phyloP scores from a whole-genome alignment of 1,140 invertebrate genomes.

The Drosophila chauvacae region DNA sequence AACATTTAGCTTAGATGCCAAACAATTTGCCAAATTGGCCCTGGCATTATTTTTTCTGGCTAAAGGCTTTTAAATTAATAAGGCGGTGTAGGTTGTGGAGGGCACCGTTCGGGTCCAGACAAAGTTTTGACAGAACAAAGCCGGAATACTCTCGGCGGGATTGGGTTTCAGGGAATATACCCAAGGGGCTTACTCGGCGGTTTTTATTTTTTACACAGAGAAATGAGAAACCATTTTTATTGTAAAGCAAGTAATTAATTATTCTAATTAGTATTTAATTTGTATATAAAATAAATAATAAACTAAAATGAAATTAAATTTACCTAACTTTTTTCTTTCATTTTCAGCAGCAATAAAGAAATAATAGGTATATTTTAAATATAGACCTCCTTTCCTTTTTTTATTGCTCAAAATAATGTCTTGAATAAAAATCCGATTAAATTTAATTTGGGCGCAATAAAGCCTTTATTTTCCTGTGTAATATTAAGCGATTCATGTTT shows the following conservation, averaged over 20 bases:
- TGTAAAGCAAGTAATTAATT: not conserved
- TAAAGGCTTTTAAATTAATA: conserved; percentile 67
- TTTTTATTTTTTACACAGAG: not conserved
- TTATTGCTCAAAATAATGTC: not conserved
- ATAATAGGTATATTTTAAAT: not conserved
- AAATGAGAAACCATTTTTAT: not conserved
- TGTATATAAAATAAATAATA: not conserved
- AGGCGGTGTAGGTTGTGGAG: conserved; percentile 9
- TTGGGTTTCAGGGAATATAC: not conserved
- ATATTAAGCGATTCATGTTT: conserved; percentile 12
- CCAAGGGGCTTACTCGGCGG: not conserved
- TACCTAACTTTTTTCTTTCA: no score
- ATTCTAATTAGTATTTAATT: no score
- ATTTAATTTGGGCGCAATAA: conserved; percentile 1
- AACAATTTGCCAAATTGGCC: conserved; percentile 75
- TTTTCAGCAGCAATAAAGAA: no score
- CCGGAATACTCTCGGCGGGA: conserved; percentile 30
- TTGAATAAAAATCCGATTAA: not conserved
- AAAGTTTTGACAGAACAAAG: conserved; percentile 37
- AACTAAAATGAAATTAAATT: not conserved
- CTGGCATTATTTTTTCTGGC: conserved; percentile 49
- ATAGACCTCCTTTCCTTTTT: no score
- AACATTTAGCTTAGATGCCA: conserved; percentile 66
- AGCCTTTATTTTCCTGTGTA: not conserved
- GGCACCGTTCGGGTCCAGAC: conserved; percentile 9